Base-by-base conservation (phyloP, 1,140 invertebrate species). In the Rhagoletis pomonella region DNA sequence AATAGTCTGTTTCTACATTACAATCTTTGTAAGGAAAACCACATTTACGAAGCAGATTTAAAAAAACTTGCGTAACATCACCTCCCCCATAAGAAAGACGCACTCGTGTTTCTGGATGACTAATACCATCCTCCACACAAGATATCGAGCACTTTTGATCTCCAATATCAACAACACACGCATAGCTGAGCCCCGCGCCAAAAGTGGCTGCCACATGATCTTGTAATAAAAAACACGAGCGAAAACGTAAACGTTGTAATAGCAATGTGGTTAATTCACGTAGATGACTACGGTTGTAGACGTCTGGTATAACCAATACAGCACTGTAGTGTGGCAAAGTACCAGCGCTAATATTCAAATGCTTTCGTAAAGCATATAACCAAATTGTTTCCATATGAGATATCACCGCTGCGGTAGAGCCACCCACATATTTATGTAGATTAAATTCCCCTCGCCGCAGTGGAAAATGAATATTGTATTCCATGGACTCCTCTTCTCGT, bases 111-210 rank as follows among this genome's bases (percentile, higher is more conserved):
- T 96, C 96, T 91, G 96, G 95, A 90, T 98, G 97, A 77, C 98
- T 99, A 86, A 99, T 97, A 14, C 97, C 98, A 95, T 99, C 98
- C 94, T 99, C 98, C 3, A 99, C 97, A 94, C 98, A 99, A 12
- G 97, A 98, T 17, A 99, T 96, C 0, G 97, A 97, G 1, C 97
- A 98, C 94, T 99, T 99, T 93, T 98, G 97, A 92, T 98, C 98
- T 0, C 98, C 98, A 73, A 99, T 96, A 93, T 99, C 98, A 7
- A 99, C 96, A 17, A 99, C 97, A 94, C 98, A 99, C 9, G 98
- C 98, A 93, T 96, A 97, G 44, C 97, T 96, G 17, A 99, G 94
- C 29, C 98, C 98, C 64, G 97, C 97, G 19, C 98, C 98, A 94
- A 99, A 99, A 19, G 98, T 98, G 3, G 98, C 97, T 62, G 97